These are phyloP conservation scores for Cheirogaleus medius DNA, from an alignment of 2,113 vertebrate species.

Conservation along the genomic window DNA sequence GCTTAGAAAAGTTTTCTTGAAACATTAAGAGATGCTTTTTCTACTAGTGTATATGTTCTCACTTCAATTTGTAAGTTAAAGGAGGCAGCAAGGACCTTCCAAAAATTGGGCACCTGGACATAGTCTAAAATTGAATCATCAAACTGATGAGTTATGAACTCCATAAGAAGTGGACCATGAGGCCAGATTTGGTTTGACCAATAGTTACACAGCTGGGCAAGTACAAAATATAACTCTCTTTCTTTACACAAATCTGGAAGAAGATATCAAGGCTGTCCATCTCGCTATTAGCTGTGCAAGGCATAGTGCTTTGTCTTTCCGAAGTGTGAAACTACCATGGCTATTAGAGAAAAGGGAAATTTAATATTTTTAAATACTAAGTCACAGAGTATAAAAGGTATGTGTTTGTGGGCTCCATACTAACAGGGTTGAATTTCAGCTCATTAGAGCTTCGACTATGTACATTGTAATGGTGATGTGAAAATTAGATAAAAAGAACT, in stretches of 20 bases:
- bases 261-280: neutral
- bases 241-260: neutral
- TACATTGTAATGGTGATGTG: neutral
- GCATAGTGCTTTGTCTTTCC: neutral
- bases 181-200: neutral
- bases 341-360: neutral
- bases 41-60: neutral
- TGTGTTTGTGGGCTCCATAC: neutral
- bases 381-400: neutral
- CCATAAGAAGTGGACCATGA: neutral
- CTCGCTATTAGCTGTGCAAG: neutral
- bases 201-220: neutral
- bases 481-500: slow-evolving; percentile 7
- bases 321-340: neutral
- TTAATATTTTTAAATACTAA: neutral
- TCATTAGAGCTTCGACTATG: neutral
- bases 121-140: neutral
- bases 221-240: neutral
- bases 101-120: neutral
- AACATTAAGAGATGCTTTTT: neutral
- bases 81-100: neutral
- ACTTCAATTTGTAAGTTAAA: neutral
- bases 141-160: neutral
- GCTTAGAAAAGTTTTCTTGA: neutral
- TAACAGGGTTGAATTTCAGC: neutral